A percentile compares a stretch with the other conserved stretches of the same genome.
These are phyloP conservation scores for Tachycineta bicolor DNA, from an alignment of 2,113 vertebrate species.

Conservation along the genomic window DNA sequence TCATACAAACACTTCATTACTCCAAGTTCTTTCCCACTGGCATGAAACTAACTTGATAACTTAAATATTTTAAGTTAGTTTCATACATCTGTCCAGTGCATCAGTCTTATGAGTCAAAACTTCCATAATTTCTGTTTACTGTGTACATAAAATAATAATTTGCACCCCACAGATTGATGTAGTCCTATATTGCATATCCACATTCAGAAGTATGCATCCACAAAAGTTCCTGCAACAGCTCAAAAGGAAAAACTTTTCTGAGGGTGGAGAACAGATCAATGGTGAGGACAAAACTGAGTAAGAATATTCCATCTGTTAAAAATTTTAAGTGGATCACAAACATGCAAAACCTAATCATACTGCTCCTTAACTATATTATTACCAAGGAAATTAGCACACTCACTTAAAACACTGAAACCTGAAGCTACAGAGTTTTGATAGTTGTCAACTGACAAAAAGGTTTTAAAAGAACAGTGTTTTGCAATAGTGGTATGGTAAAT, in stretches of 20 bases:
- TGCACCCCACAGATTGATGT: neutral
- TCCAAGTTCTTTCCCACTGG: neutral
- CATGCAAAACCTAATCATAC: neutral
- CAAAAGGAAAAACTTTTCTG: neutral
- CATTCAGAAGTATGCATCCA: neutral
- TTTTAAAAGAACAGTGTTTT: neutral
- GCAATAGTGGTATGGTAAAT: neutral
- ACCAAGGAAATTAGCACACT: neutral
- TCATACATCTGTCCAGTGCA: neutral
- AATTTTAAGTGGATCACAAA: neutral
- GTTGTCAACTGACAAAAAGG: neutral
- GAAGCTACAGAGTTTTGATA: neutral
- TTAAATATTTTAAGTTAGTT: neutral
- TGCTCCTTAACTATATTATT: neutral
- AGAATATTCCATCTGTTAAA: neutral
- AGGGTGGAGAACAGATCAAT: neutral
- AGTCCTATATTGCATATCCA: neutral
- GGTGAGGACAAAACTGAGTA: neutral
- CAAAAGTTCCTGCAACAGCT: neutral
- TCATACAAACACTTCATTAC: neutral
- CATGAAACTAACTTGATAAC: neutral
- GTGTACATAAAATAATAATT: neutral
- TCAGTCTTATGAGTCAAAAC: neutral
- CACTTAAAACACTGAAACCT: neutral
- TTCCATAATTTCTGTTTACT: slow-evolving; percentile 2